Percentiles rank a stretch among this genome's conserved stretches.
phyloP scores from a whole-genome alignment of 1,140 invertebrate genomes.

The Phymorhynchus buccinoides region DNA sequence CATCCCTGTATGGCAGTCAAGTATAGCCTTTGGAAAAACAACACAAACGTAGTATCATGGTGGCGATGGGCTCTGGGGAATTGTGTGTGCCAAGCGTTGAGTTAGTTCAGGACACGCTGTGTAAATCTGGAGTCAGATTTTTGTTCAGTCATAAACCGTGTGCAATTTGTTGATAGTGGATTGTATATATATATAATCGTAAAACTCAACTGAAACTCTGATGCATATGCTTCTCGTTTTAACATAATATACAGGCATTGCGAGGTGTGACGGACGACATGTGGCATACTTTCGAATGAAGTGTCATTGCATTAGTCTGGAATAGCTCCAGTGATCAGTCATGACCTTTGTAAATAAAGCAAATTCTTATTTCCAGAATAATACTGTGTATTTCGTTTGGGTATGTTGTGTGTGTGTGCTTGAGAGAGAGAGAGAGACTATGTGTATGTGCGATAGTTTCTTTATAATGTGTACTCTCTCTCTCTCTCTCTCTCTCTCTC shows the following conservation, averaged over 20 bases:
- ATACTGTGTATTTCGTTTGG: background rate
- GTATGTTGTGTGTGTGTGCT: background rate
- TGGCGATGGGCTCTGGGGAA: background rate
- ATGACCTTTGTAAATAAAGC: background rate
- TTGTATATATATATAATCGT: background rate
- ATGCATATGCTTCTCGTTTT: background rate
- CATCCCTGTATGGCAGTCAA: background rate
- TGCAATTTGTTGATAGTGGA: background rate
- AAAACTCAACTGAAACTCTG: no score
- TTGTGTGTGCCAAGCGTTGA: background rate
- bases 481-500: no score
- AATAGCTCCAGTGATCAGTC: background rate
- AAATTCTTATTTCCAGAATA: background rate
- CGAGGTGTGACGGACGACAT: background rate
- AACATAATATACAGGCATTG: background rate
- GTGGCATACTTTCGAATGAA: background rate
- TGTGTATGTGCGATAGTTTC: no score
- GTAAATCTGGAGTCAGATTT: background rate
- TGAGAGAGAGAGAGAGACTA: no score
- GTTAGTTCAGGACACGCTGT: background rate
- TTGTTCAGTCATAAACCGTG: background rate
- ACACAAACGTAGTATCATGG: background rate
- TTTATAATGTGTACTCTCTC: no score
- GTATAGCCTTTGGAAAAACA: no score
- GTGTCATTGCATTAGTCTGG: background rate